Conservation (phyloP, 2,113 vertebrate genomes). For the Phodopus roborovskii region DNA sequence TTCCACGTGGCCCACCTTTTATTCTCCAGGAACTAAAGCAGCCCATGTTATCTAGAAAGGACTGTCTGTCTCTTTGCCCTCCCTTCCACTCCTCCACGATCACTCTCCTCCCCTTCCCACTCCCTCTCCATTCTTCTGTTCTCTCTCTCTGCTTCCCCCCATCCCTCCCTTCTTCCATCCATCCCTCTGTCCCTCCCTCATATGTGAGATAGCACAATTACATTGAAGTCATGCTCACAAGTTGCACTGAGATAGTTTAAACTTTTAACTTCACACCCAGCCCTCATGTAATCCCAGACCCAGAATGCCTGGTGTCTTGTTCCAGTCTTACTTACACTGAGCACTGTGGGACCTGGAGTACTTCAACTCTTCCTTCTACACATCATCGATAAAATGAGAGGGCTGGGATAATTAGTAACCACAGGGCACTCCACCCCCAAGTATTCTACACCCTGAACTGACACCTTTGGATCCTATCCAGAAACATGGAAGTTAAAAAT, state of each 20-base stretch:
- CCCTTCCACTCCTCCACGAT: background rate
- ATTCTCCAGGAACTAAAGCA: background rate
- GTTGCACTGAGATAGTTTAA: background rate
- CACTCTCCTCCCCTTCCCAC: background rate
- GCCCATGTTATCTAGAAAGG: background rate
- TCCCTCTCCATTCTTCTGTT: background rate
- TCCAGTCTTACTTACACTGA: background rate
- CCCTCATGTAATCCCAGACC: background rate
- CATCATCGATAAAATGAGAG: background rate
- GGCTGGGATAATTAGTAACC: background rate
- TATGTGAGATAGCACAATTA: background rate
- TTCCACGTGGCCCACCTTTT: background rate
- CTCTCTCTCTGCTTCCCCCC: background rate
- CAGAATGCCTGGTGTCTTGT: background rate
- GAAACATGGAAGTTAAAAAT: constrained; percentile 32
- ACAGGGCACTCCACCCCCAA: background rate
- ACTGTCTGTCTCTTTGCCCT: background rate
- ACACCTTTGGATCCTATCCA: background rate
- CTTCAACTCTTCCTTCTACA: background rate
- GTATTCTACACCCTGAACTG: background rate
- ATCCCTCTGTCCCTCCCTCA: background rate
- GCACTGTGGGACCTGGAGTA: background rate
- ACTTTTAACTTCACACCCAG: background rate
- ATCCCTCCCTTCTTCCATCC: background rate
- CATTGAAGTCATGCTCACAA: background rate